Percentiles rank a stretch among this genome's conserved stretches.
phyloP scores from a whole-genome alignment of 2,113 vertebrate genomes.

The Azemiops feae region DNA sequence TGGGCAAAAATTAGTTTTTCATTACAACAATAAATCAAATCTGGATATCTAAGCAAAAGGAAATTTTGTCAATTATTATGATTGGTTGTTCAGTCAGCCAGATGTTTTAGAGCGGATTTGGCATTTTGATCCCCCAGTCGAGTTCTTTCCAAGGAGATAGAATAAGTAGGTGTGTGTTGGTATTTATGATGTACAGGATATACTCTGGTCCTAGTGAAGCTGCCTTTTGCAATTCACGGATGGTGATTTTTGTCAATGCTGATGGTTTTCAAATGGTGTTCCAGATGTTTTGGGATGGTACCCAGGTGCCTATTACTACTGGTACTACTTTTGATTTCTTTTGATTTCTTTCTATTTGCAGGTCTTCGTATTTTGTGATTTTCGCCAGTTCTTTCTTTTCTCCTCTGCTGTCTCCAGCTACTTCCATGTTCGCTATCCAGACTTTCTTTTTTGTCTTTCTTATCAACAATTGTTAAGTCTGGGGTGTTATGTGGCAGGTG shows the following conservation, averaged over 20 bases:
- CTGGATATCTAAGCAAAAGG: not conserved
- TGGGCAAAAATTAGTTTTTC: not conserved
- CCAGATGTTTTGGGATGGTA: not conserved
- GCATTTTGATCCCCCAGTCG: not conserved
- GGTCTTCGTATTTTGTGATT: not conserved
- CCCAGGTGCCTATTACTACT: not conserved
- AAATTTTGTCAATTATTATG: not conserved
- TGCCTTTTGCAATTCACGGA: not conserved
- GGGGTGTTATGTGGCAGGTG: not conserved
- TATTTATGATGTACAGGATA: not conserved
- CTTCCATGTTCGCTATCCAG: not conserved
- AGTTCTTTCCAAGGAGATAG: not conserved
- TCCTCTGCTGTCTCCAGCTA: not conserved
- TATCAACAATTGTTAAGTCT: not conserved
- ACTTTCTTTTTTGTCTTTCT: not conserved
- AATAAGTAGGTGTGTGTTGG: not conserved
- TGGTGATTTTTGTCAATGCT: not conserved
- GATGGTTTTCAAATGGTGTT: not conserved
- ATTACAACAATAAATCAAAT: not conserved
- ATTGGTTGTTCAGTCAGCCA: not conserved
- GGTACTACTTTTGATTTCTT: not conserved
- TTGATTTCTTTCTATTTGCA: not conserved
- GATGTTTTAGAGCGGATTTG: not conserved
- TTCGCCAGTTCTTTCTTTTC: not conserved
- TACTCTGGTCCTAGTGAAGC: not conserved